Evolutionary conservation across 2,888 invertebrate species (phyloP).

Genomic region (Diadegma fenestrale): DNA sequence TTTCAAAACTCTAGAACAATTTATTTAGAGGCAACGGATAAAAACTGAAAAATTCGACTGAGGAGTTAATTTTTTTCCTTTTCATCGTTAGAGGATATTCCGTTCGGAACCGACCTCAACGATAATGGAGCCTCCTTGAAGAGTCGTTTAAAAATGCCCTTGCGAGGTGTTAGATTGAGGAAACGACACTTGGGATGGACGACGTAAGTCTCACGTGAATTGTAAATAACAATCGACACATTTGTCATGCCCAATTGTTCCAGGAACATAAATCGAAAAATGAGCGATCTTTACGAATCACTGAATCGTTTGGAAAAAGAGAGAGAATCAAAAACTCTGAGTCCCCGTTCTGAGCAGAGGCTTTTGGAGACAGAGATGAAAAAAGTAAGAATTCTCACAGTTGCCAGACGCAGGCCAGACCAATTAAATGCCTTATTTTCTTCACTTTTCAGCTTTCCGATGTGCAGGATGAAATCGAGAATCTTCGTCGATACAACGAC

Average conservation of each 20-base stretch:
- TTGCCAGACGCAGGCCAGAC: constrained; percentile 26
- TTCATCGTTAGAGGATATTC: constrained; percentile 86
- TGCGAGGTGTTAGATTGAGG: constrained; percentile 50
- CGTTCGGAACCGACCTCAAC: constrained; percentile 84
- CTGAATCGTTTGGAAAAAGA: constrained; percentile 78
- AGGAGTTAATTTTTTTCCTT: neutral
- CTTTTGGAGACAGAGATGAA: constrained; percentile 87
- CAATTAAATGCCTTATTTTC: constrained; percentile 55
- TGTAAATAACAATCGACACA: neutral
- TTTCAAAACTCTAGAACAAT: too few species aligned
- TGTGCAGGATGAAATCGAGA: constrained; percentile 86
- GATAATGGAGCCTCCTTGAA: constrained; percentile 86
- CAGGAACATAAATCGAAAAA: constrained; percentile 78
- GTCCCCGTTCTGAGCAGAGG: constrained; percentile 86
- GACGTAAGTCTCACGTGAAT: constrained; percentile 67
- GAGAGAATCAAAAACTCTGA: constrained; percentile 60
- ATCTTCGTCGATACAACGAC: constrained; percentile 83
- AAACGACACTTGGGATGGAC: constrained; percentile 64
- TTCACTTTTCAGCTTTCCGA: constrained; percentile 86
- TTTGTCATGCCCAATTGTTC: neutral
- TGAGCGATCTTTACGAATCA: constrained; percentile 83
- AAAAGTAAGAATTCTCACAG: constrained; percentile 84
- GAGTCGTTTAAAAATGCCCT: constrained; percentile 85
- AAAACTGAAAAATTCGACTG: neutral
- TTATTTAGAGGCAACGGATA: too few species aligned